Percentiles rank a stretch among this genome's conserved stretches.
Conservation (phyloP, 2,113 vertebrate genomes). For the Daphoenositta chrysoptera region DNA sequence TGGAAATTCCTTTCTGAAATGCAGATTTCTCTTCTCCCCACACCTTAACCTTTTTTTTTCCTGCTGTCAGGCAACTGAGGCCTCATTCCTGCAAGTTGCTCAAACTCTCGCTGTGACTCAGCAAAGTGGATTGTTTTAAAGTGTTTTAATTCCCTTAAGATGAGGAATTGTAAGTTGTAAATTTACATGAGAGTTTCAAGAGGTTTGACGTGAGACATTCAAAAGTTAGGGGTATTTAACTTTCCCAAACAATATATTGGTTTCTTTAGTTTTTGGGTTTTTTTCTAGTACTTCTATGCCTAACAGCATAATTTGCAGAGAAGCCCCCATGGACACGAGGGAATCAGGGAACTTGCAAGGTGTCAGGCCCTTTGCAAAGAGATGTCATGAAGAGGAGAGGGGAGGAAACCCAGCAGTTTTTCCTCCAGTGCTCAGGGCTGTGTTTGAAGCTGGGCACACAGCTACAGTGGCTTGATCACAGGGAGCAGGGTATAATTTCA, state of each 20-base stretch:
- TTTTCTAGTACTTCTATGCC: background rate
- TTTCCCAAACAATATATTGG: background rate
- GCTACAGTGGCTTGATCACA: background rate
- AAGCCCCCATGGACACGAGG: background rate
- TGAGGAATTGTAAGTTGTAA: background rate
- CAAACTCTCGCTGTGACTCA: background rate
- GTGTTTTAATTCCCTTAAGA: background rate
- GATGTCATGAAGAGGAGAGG: background rate
- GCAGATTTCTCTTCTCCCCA: background rate
- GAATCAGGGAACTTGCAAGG: background rate
- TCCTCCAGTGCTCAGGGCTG: background rate
- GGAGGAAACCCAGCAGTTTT: background rate
- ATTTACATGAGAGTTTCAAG: background rate
- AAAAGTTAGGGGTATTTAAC: background rate
- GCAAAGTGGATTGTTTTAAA: background rate
- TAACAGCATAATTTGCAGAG: background rate
- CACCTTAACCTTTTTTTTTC: background rate
- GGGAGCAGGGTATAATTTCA: conserved; percentile 18
- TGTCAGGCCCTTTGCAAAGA: background rate
- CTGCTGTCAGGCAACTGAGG: background rate
- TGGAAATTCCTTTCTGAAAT: background rate
- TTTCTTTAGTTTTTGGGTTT: background rate
- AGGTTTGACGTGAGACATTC: background rate
- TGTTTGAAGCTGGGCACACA: background rate
- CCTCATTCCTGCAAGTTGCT: background rate